Evolutionary conservation across 2,888 invertebrate genomes (phyloP), one percentile per base, ranked within the genome.

Genomic region (Drosophila emarginata): DNA sequence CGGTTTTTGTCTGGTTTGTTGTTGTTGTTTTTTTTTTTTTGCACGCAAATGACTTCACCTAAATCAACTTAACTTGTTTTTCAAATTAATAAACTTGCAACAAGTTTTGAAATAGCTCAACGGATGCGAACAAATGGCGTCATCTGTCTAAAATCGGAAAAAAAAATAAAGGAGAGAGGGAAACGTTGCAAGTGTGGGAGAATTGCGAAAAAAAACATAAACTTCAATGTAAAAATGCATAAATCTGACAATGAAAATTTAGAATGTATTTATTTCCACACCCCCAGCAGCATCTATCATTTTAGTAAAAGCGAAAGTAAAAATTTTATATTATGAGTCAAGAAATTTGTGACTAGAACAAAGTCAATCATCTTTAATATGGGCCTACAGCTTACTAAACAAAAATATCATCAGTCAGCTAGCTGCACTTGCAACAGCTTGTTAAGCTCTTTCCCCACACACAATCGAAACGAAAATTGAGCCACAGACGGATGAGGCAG

Each of bases 21-120:
- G 18, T 45, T 45, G 21, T 74, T 67, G 66, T 56, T 78, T 59
- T 63, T 78, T 62, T 51, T 64, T 66, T 54, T 45, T 64, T 65
- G 71, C 81, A 77, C 62, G 76, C 78, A 77, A 78, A 79, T 77
- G 74, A 83, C 77, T 78, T 83, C 64, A 76, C 61, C 64, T 76
- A 40, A 80, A 70, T 72, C 75, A 80, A 80, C 67, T 67, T 74
- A 57, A 67, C 74, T 73, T 67, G 57, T 54, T 62, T 65, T 73
- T 61, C 70, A 73, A 73, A 64, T 73, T 73, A 69, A 73, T 73
- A 71, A 71, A 60, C 74, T 60, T 74, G 71, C 71, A 74, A 71
- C 71, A 74, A 74, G 71, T 71, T 71, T 71, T 74, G 71, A 74
- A 74, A 73, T 71, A 73, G 74, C 74, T 71, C 60, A 67, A 61